A percentile compares a stretch with the other conserved stretches of the same genome.
Evolutionary conservation across 2,797 vertebrate species (phyloP).

Genomic region (Trichosurus vulpecula): DNA sequence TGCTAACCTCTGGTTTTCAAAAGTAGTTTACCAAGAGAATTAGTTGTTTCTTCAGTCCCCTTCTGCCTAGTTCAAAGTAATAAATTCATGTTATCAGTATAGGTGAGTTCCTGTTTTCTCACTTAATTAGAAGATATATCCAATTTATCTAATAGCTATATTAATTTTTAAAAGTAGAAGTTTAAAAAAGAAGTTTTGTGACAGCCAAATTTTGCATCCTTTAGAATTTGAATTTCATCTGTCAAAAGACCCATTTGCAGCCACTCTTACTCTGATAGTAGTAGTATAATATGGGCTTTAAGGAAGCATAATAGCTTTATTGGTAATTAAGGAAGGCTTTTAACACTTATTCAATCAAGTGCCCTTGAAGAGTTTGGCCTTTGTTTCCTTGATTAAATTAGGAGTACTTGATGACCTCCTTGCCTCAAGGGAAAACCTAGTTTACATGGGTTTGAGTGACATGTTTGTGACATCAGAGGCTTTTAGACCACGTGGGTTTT

Average conservation of each 20-base stretch:
- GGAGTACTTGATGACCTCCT: no score
- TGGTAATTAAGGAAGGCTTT: no score
- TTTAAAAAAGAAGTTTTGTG: neutral
- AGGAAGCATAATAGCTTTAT: neutral
- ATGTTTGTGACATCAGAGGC: no score
- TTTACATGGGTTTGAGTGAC: no score
- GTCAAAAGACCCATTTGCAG: neutral
- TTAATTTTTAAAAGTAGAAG: neutral
- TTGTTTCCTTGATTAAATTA: no score
- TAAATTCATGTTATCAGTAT: neutral
- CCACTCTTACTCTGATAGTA: neutral
- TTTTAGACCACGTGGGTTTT: no score
- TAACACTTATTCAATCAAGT: no score
- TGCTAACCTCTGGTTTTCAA: no score
- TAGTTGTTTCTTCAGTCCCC: neutral
- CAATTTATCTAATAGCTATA: neutral
- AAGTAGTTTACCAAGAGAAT: no score
- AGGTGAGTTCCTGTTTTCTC: neutral
- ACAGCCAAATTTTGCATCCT: neutral
- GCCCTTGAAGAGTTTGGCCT: no score
- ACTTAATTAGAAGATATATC: neutral
- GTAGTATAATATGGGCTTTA: neutral
- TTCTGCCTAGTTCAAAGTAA: neutral
- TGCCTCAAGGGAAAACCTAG: no score
- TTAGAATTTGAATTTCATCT: neutral